Evolutionary conservation across 2,113 vertebrate genomes (phyloP), one percentile per base, ranked within the genome.

Genomic region (Glaucomys volans): DNA sequence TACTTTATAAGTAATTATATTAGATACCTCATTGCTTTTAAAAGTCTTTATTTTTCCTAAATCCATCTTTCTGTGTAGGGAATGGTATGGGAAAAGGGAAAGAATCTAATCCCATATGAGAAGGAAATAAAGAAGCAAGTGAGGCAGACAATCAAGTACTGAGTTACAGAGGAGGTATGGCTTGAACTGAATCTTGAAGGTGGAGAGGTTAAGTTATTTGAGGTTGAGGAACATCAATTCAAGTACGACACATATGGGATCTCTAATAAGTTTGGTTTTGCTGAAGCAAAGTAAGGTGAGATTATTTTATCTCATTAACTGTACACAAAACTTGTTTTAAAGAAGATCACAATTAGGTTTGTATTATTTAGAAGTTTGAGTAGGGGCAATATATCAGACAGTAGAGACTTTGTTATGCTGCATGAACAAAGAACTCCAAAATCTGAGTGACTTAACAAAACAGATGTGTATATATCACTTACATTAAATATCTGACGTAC

Each of bases 281-380:
- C 52, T 47, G 28, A 30, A 79, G 8, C 3, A 79, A n/a, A 52
- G 28, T 85, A 62, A 30, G 12, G 14, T 50, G 30, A 64, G 30
- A 90, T 90, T 81, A 81, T 67, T 84, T 95, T 85, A 80, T 81
- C 9, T 71, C 42, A 86, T 52, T 54, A 86, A 67, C 35, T 75
- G 7, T 81, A 52, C 37, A 52, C 1, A 74, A 74, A 85, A n/a
- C 1, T 42, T 94, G 6, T 64, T 79, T 52, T 59, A n/a, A 87
- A 50, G 24, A 95, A 77, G 35, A 71, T 50, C 64, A 77, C 75
- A 93, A 77, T 81, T 69, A 76, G 5, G 17, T 64, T 94, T 87
- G 4, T 7, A 72, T 79, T 79, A 50, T 85, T 84, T 80, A 57
- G 20, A 0, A 47, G 10, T 86, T 90, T n/a, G 37, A 66, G 26